Percentiles rank a stretch among this genome's conserved stretches.
These are phyloP conservation scores for Noctua comes DNA, from an alignment of 2,888 invertebrate species.

Conservation along the genomic window DNA sequence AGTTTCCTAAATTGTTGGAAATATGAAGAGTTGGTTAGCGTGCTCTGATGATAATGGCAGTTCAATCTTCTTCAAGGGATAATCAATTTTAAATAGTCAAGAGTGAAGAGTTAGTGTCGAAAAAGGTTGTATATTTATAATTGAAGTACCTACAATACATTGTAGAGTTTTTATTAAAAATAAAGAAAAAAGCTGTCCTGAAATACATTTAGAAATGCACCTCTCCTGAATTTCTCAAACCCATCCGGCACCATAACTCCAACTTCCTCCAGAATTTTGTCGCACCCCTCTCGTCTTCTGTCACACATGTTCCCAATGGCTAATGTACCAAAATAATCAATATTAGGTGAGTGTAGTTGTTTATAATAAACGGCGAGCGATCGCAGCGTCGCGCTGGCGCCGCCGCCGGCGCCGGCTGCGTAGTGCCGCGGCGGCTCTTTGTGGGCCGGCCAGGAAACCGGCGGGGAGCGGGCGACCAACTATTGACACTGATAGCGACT, in stretches of 20 bases:
- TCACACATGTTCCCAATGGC: slow-evolving; percentile 50
- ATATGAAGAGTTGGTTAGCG: background rate
- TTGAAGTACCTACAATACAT: background rate
- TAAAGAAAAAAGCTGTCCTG: background rate
- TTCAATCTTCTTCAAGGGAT: background rate
- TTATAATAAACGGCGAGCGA: slow-evolving; percentile 73
- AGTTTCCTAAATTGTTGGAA: background rate
- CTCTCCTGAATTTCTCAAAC: background rate
- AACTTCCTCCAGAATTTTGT: slow-evolving; percentile 5
- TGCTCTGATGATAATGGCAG: background rate
- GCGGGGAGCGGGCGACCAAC: background rate
- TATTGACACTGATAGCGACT: background rate
- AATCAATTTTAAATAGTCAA: background rate
- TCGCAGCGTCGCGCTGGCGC: slow-evolving; percentile 68
- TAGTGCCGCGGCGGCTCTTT: slow-evolving; percentile 64
- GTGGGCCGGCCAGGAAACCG: slow-evolving; percentile 48
- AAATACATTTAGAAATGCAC: background rate
- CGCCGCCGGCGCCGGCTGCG: slow-evolving; percentile 69
- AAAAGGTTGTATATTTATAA: background rate
- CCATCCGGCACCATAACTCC: background rate
- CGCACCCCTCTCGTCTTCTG: slow-evolving; percentile 32
- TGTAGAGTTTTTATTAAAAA: background rate
- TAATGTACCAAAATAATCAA: slow-evolving; percentile 73
- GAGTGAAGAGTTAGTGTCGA: background rate
- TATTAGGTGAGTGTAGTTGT: slow-evolving; percentile 72